Percentiles rank a stretch among this genome's conserved stretches.
These are phyloP conservation scores for Synanthedon andrenaeformis DNA, from an alignment of 2,888 invertebrate species.

Conservation along the genomic window DNA sequence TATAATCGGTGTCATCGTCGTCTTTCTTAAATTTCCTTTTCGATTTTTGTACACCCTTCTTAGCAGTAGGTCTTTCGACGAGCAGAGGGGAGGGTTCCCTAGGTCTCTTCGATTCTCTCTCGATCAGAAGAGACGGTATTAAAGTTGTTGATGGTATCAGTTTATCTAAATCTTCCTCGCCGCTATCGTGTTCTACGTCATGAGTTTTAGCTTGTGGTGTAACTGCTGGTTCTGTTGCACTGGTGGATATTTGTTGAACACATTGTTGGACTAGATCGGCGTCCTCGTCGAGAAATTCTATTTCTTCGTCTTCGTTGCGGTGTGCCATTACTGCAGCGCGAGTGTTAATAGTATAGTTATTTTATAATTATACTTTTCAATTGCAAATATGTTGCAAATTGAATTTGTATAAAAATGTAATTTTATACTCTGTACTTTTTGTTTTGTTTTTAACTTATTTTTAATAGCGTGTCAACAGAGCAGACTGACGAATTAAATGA, in stretches of 20 bases:
- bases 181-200: neutral
- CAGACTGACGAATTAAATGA: no score
- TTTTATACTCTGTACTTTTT: no score
- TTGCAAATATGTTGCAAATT: no score
- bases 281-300: conserved; percentile 62
- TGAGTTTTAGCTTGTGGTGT: neutral
- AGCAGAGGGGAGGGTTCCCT: conserved; percentile 2
- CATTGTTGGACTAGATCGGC: conserved; percentile 56
- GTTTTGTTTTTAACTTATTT: no score
- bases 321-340: conserved; percentile 16
- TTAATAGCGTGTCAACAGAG: no score
- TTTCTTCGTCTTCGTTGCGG: conserved; percentile 36
- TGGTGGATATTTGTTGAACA: conserved; percentile 20
- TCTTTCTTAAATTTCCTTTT: conserved; percentile 24
- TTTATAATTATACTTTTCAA: no score
- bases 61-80: conserved; percentile 6
- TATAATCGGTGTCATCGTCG: conserved; percentile 50
- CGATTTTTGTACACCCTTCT: neutral
- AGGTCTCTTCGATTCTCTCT: conserved; percentile 11
- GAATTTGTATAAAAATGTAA: no score
- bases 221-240: neutral
- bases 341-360: no score
- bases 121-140: conserved; percentile 21
- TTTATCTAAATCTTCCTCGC: neutral
- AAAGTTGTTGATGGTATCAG: neutral